Percentiles rank a stretch among this genome's conserved stretches.
phyloP scores from a whole-genome alignment of 2,888 invertebrate species.

The Caenorhabditis doughertyi region DNA sequence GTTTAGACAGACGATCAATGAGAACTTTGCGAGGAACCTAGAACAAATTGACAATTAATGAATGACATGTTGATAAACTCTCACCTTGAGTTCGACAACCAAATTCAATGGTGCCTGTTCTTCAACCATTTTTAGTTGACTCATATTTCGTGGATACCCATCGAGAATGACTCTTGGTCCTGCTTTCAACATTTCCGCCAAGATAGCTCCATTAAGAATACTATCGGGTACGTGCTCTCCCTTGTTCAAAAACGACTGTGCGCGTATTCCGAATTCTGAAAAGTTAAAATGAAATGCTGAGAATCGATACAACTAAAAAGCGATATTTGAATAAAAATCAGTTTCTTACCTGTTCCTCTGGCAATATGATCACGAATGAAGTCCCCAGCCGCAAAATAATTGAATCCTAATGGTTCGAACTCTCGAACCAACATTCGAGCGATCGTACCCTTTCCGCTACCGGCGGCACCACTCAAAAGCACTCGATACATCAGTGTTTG shows the following conservation, averaged over 20 bases:
- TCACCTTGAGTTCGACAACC: slow-evolving; percentile 67
- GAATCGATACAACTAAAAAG: too few relatives aligned
- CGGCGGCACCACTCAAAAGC: slow-evolving; percentile 70
- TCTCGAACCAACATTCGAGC: slow-evolving; percentile 70
- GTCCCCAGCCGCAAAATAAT: slow-evolving; percentile 72
- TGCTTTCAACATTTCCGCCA: slow-evolving; percentile 64
- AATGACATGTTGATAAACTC: background rate
- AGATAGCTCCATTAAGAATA: slow-evolving; percentile 67
- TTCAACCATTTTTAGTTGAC: slow-evolving; percentile 70
- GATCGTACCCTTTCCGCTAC: slow-evolving; percentile 72
- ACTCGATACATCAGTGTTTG: slow-evolving; percentile 66
- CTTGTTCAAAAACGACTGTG: slow-evolving; percentile 70
- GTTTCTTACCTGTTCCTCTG: slow-evolving; percentile 65
- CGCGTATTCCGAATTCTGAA: slow-evolving; percentile 71
- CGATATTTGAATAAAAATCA: background rate
- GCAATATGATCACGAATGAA: slow-evolving; percentile 71
- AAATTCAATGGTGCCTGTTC: slow-evolving; percentile 69
- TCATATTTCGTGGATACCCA: slow-evolving; percentile 71
- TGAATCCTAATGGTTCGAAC: slow-evolving; percentile 67
- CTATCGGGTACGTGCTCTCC: slow-evolving; percentile 72
- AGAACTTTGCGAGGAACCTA: slow-evolving; percentile 70
- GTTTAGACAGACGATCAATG: slow-evolving; percentile 70
- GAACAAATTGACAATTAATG: background rate
- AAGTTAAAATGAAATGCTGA: too few relatives aligned
- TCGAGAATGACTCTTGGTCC: slow-evolving; percentile 67